A percentile compares a stretch with the other conserved stretches of the same genome.
Evolutionary conservation across 2,888 invertebrate species (phyloP).

Genomic region (Deilephila porcellus): DNA sequence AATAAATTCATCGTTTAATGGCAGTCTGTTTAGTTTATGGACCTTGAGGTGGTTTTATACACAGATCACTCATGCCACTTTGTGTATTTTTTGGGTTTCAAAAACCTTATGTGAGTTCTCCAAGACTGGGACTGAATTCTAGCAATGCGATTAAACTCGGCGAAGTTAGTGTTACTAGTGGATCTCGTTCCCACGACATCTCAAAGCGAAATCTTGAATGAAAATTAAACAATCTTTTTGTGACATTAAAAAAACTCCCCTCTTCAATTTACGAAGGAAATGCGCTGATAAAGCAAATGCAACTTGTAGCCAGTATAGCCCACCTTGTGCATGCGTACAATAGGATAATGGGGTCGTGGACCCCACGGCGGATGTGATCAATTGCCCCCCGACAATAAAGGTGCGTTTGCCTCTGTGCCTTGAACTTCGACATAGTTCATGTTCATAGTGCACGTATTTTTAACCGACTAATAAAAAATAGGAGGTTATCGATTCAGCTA

Average conservation of each 20-base stretch:
- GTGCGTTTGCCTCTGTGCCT: slow-evolving; percentile 77
- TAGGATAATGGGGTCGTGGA: slow-evolving; percentile 54
- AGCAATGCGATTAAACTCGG: no score
- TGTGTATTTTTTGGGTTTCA: no score
- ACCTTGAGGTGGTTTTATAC: no score
- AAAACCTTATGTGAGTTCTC: no score
- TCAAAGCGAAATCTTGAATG: not conserved
- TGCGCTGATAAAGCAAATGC: slow-evolving; percentile 27
- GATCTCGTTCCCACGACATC: not conserved
- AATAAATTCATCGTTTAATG: no score
- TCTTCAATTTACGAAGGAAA: slow-evolving; percentile 15
- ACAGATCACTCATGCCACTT: no score
- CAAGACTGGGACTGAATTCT: no score
- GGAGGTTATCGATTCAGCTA: no score
- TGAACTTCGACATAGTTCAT: slow-evolving; percentile 62
- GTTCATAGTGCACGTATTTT: slow-evolving; percentile 27
- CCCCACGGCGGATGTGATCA: slow-evolving; percentile 67
- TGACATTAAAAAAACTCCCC: slow-evolving; percentile 25
- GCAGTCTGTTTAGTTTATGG: no score
- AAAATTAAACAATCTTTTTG: slow-evolving; percentile 38
- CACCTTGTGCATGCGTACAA: slow-evolving; percentile 30
- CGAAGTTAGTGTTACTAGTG: not conserved
- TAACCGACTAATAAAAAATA: no score
- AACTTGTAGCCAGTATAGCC: slow-evolving; percentile 27
- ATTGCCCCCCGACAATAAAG: slow-evolving; percentile 69